Conservation (phyloP, 37 sponge, comb jelly and placozoan species). For the Agelas oroides region DNA sequence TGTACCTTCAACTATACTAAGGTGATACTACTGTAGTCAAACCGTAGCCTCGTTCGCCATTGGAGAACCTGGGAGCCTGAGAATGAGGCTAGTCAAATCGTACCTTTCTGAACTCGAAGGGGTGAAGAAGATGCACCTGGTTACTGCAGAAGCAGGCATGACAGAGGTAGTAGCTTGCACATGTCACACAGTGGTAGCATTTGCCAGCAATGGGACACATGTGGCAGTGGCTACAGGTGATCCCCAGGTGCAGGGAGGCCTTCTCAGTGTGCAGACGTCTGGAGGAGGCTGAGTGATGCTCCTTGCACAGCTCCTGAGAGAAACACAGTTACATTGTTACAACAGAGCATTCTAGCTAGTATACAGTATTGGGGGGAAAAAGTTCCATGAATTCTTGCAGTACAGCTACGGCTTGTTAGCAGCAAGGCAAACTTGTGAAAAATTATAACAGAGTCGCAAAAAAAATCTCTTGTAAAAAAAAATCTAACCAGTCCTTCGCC, state of each 20-base stretch:
- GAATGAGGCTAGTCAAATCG: neutral
- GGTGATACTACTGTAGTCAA: too few species aligned
- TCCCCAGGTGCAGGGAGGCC: constrained; percentile 51
- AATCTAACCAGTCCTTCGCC: neutral
- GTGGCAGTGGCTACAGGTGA: constrained; percentile 67
- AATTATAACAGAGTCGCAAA: too few species aligned
- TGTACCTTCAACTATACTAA: too few species aligned
- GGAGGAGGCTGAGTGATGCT: neutral
- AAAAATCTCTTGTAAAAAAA: too few species aligned
- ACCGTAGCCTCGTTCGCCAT: too few species aligned
- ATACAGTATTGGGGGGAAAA: too few species aligned
- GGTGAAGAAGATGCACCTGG: constrained; percentile 54
- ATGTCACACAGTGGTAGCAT: constrained; percentile 74
- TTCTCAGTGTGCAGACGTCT: neutral
- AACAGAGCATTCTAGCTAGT: too few species aligned
- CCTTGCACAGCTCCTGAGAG: constrained; percentile 8
- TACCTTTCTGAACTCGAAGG: constrained; percentile 64
- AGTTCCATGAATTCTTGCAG: too few species aligned
- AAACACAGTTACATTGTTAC: neutral
- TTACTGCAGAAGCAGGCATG: constrained; percentile 65
- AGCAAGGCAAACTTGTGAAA: too few species aligned
- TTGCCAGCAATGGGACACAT: constrained; percentile 75
- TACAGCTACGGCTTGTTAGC: too few species aligned
- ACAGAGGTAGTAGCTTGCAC: constrained; percentile 69
- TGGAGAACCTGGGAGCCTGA: too few species aligned